These are phyloP conservation scores for Crocodylus rhombifer DNA, from an alignment of 2,797 vertebrate species.

Conservation along the genomic window DNA sequence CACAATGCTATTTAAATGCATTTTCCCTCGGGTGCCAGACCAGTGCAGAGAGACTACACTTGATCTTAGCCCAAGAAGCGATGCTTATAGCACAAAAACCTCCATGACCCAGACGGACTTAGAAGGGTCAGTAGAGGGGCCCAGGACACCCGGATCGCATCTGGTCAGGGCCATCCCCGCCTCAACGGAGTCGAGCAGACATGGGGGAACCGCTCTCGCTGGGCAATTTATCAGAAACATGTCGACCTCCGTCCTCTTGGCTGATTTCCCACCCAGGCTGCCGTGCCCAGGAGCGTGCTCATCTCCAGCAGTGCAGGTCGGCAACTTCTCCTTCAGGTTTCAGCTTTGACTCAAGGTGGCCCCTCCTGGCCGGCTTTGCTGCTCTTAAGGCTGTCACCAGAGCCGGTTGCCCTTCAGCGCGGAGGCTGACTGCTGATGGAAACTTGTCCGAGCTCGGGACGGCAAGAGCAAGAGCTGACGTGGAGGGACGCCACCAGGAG, in stretches of 20 bases:
- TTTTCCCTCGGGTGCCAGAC: too few relatives aligned
- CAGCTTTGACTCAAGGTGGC: neutral
- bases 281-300: neutral
- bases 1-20: too few relatives aligned
- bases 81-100: neutral
- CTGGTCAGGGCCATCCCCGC: too few relatives aligned
- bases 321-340: neutral
- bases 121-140: too few relatives aligned
- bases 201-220: neutral
- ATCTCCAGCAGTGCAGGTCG: neutral
- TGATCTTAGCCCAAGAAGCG: too few relatives aligned
- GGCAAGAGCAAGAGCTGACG: neutral
- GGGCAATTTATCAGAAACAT: accelerated
- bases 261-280: neutral
- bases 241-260: neutral
- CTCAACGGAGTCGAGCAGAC: neutral
- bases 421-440: neutral
- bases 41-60: too few relatives aligned
- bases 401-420: neutral
- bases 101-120: too few relatives aligned
- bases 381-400: neutral
- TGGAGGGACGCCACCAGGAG: neutral
- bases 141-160: too few relatives aligned
- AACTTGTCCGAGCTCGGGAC: neutral
- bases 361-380: neutral